Base-by-base conservation (phyloP, 1,140 invertebrate species). In the Oscheius sp. region DNA sequence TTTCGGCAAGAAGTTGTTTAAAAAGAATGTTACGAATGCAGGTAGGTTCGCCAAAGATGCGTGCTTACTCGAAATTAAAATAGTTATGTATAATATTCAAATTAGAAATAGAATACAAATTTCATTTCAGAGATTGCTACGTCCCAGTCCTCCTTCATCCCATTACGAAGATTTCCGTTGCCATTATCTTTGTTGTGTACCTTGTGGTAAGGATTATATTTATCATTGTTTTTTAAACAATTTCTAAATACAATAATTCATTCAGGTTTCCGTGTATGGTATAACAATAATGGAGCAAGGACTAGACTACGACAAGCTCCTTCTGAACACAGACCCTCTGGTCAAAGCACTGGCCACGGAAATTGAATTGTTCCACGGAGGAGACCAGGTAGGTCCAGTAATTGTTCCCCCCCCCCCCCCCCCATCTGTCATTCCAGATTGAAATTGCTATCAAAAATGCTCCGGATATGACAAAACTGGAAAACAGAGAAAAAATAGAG, bases 241-340 rank as follows among this genome's bases (percentile, higher is more conserved):
- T 13, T 23, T 23, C 52, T 32, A 38, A 38, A 63, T 26, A 32
- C 7, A 63, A 31, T 38, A 7, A 18, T n/a, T 15, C 61, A 13
- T 67, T 55, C 45, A 67, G 64, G 45, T 84, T 32, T 82, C 85
- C 0, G 76, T 85, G 26, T 86, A 80, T 73, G 84, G 84, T 18
- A 77, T 83, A 32, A 73, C 32, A 34, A 78, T 77, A n/a, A 79
- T 87, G 76, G 74, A 84, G 64, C 82, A 86, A 66, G 86, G 86
- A 1, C 77, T 87, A 3, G 77, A 82, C 26, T 77, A 86, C 20
- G 84, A 84, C 35, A 82, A 86, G 63, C 71, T 87, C 4, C 79
- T 87, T 7, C 72, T 84, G 1, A 70, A 79, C 23, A 73, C 82
- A 2, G 86, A 86, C 28, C 85, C 85, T 58, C 79, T 85, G 1